phyloP scores from a whole-genome alignment of 2,113 vertebrate species.

The Pedionomus torquatus region DNA sequence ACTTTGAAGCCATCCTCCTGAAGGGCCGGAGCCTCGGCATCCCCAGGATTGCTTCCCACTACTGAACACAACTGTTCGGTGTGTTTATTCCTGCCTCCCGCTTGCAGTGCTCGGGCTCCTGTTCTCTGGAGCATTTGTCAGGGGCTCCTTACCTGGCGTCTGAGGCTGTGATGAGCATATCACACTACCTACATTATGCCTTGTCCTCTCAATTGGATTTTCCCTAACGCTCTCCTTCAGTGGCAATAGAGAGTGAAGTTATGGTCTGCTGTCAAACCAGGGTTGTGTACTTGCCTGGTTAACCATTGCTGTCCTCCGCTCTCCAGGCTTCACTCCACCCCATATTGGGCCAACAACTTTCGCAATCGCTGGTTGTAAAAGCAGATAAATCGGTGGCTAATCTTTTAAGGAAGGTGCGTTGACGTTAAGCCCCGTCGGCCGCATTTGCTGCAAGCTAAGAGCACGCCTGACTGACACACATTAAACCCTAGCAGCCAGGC shows the following conservation, averaged over 20 bases:
- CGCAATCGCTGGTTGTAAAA: background rate
- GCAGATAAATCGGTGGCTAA: background rate
- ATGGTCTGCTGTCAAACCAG: slow-evolving; percentile 49
- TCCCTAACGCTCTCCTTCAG: slow-evolving; percentile 49
- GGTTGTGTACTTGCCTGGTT: slow-evolving; percentile 44
- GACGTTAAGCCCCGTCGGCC: background rate
- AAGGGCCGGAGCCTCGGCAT: background rate
- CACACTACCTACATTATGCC: slow-evolving; percentile 13
- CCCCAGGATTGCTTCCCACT: background rate
- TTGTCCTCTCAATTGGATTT: slow-evolving; percentile 40
- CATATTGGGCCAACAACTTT: background rate
- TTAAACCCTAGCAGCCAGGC: background rate
- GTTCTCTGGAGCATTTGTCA: slow-evolving; percentile 34
- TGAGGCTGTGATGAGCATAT: slow-evolving; percentile 36
- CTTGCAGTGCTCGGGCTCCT: background rate
- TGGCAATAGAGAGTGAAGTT: slow-evolving; percentile 54
- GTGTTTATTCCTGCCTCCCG: background rate
- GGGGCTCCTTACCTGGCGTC: background rate
- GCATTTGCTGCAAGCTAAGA: background rate
- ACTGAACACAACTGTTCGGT: background rate
- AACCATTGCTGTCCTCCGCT: background rate
- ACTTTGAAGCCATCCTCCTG: background rate
- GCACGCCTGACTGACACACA: background rate
- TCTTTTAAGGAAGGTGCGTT: background rate
- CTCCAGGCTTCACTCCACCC: background rate